Percentiles rank a stretch among this genome's conserved stretches.
phyloP scores from a whole-genome alignment of 2,113 vertebrate genomes.

The Onychostoma macrolepis region DNA sequence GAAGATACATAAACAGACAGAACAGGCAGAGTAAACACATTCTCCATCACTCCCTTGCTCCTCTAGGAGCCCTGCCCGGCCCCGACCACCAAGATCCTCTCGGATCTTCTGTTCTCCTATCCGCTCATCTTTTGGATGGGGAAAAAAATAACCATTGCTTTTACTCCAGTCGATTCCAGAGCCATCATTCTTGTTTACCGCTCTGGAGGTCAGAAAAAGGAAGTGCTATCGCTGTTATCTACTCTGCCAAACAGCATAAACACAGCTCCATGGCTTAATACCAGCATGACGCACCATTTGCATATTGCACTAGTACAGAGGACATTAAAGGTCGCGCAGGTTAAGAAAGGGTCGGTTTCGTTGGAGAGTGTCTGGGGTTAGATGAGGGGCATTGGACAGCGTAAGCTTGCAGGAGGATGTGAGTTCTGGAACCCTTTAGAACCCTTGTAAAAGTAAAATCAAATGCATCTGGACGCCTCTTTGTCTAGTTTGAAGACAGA shows the following conservation, averaged over 20 bases:
- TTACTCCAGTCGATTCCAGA: not conserved
- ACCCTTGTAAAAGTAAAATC: constrained; percentile 40
- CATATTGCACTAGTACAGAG: constrained; percentile 33
- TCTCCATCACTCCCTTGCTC: constrained; percentile 54
- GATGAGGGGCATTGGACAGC: constrained; percentile 4
- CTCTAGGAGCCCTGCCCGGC: constrained; percentile 36
- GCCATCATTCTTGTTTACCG: not conserved
- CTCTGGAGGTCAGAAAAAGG: constrained; percentile 30
- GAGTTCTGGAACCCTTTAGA: constrained; percentile 39
- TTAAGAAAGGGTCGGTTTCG: not conserved
- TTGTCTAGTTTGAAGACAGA: constrained; percentile 23
- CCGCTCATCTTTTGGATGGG: not conserved
- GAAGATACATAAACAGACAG: constrained; percentile 62
- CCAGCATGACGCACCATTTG: not conserved
- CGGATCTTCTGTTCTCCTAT: constrained; percentile 18
- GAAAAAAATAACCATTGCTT: not conserved
- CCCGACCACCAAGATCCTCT: constrained; percentile 42
- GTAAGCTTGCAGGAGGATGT: constrained; percentile 6
- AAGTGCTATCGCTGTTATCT: constrained; percentile 35
- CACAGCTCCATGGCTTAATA: constrained; percentile 11
- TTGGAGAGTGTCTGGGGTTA: constrained; percentile 39
- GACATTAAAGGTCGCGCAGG: not conserved
- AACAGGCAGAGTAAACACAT: constrained; percentile 56
- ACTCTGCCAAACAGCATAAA: constrained; percentile 29
- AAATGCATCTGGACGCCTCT: constrained; percentile 35